Evolutionary conservation across 1,140 invertebrate genomes (phyloP), one percentile per base, ranked within the genome.

Genomic region (Diploscapter pachys): DNA sequence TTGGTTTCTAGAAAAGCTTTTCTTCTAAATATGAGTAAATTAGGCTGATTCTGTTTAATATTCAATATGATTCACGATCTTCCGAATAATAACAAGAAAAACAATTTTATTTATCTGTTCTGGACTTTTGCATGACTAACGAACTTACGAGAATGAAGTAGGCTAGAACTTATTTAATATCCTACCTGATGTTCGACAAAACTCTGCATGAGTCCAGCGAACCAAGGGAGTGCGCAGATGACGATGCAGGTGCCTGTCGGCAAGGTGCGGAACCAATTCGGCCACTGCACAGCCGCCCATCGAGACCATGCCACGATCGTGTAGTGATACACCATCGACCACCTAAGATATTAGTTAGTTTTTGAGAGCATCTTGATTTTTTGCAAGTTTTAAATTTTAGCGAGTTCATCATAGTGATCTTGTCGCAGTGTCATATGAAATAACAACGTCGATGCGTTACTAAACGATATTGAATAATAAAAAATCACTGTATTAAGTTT

Each of bases 281-380:
- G 79, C 71, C 71, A 79, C 65, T 76, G 71, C 31, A 80, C 78
- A 4, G 79, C 79, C 13, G 79, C 79, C 13, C 78, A 64, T 66
- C 79, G 67, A 4, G 78, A 80, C 79, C 79, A 80, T 6, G 79
- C 79, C 50, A 80, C 67, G 69, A 80, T 80, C 9, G 79, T 69
- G 62, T 80, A 80, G 54, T 80, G 77, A 63, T 77, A 80, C 4
- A 79, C 78, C 78, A 78, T 78, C 52, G 75, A 67, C 76, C 76
- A 78, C 66, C 66, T 71, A 2, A 53, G 31, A 31, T 31, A 31
- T 31, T 1, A 31, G 31, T 1, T 31, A 1, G 31, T 31, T 31
- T n/a, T n/a, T n/a, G n/a, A n/a, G n/a, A n/a, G n/a, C n/a, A n/a
- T n/a, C n/a, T n/a, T n/a, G n/a, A n/a, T n/a, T n/a, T 31, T 31